These are phyloP conservation scores for Parasteatoda lunata DNA, from an alignment of 2,888 invertebrate genomes.

Conservation along the genomic window DNA sequence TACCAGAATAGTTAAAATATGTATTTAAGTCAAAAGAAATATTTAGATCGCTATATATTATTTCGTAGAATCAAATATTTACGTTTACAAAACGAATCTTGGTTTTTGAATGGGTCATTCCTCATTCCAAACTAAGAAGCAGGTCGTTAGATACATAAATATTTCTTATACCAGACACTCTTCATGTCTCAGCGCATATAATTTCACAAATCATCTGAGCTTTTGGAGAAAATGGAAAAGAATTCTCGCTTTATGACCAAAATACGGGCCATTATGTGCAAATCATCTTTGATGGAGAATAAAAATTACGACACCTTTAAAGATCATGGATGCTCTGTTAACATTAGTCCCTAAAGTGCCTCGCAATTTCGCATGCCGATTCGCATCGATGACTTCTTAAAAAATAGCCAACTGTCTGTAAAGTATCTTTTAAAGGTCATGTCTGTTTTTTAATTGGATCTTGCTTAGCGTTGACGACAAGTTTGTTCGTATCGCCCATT, in stretches of 20 bases:
- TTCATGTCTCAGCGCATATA: constrained; percentile 17
- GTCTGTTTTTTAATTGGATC: constrained; percentile 61
- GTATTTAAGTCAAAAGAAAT: no score
- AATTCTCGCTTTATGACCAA: constrained; percentile 6
- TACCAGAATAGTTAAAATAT: no score
- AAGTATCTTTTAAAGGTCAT: constrained; percentile 40
- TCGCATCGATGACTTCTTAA: constrained; percentile 39
- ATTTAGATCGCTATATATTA: no score
- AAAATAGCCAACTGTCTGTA: constrained; percentile 35
- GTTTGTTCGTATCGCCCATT: constrained; percentile 12
- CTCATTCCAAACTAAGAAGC: no score
- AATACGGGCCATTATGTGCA: constrained; percentile 57
- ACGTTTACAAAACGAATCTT: no score
- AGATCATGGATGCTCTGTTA: constrained; percentile 24
- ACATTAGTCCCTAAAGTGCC: constrained; percentile 25
- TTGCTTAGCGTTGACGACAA: constrained; percentile 6
- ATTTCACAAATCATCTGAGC: constrained; percentile 33
- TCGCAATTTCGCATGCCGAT: constrained; percentile 48
- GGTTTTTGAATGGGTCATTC: no score
- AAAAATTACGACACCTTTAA: constrained; percentile 15
- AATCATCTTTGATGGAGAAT: constrained; percentile 29
- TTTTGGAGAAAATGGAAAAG: constrained; percentile 12
- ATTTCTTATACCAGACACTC: not conserved
- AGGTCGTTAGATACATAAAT: no score
- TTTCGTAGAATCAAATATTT: no score